Evolutionary conservation across 2,888 invertebrate species (phyloP).

Genomic region (Miltochrista miniata): DNA sequence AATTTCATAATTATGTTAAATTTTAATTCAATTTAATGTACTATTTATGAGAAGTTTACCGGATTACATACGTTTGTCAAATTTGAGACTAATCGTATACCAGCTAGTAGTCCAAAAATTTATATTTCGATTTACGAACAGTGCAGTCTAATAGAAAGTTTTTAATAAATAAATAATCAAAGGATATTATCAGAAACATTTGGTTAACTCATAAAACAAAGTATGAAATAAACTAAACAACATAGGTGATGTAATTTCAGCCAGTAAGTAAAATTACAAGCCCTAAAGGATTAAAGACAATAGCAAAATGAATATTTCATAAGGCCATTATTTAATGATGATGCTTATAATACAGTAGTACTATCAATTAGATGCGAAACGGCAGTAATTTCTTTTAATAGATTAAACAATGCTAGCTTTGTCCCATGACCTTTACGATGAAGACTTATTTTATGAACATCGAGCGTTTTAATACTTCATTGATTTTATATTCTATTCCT

Average conservation of each 20-base stretch:
- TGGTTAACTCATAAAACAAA: constrained; percentile 13
- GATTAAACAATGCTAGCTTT: constrained; percentile 43
- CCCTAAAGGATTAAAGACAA: constrained; percentile 46
- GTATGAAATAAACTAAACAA: constrained; percentile 29
- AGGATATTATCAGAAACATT: constrained; percentile 2
- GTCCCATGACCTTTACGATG: constrained; percentile 46
- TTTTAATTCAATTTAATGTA: no score
- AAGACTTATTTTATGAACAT: constrained; percentile 28
- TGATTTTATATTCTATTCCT: background rate
- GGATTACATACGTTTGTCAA: no score
- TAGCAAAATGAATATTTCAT: constrained; percentile 64
- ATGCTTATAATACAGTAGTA: constrained; percentile 56
- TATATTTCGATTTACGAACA: no score
- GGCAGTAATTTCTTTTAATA: constrained; percentile 56
- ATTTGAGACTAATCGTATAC: no score
- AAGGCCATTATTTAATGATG: constrained; percentile 57
- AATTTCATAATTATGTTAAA: no score
- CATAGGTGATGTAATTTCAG: constrained; percentile 30
- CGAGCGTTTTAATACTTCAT: constrained; percentile 24
- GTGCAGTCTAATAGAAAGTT: no score
- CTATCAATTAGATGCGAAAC: constrained; percentile 60
- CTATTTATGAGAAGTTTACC: no score
- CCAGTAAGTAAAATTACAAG: constrained; percentile 38
- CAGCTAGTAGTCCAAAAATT: no score
- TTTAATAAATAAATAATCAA: background rate